A percentile compares a stretch with the other conserved stretches of the same genome.
Evolutionary conservation across 2,113 vertebrate genomes (phyloP).

Genomic region (Podarcis muralis): DNA sequence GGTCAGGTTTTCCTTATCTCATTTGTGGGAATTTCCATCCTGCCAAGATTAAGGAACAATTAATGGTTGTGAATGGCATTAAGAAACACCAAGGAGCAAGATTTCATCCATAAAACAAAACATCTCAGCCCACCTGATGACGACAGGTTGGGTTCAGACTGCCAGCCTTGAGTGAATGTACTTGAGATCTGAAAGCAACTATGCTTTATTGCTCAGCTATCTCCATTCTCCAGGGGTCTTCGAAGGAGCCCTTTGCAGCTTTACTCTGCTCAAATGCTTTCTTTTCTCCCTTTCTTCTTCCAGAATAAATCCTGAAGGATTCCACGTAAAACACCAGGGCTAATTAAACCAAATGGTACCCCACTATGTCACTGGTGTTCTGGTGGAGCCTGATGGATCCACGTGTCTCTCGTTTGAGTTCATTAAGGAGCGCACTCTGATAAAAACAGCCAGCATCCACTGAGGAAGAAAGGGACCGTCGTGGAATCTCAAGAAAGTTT

Average conservation of each 20-base stretch:
- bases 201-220: background rate
- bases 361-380: slow-evolving; percentile 73
- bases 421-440: slow-evolving; percentile 60
- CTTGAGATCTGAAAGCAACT: too few relatives aligned
- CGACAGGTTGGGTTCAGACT: background rate
- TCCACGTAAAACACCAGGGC: slow-evolving; percentile 77
- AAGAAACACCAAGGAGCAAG: too few relatives aligned
- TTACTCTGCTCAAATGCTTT: slow-evolving; percentile 58
- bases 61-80: too few relatives aligned
- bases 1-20: background rate
- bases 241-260: slow-evolving; percentile 16
- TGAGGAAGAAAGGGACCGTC: slow-evolving; percentile 8
- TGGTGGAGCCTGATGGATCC: slow-evolving; percentile 67
- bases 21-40: too few relatives aligned
- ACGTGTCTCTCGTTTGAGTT: slow-evolving; percentile 62
- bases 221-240: background rate
- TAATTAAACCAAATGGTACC: slow-evolving; percentile 81
- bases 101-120: too few relatives aligned
- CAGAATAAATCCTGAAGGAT: slow-evolving; percentile 68
- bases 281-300: slow-evolving; percentile 57
- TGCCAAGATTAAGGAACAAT: too few relatives aligned
- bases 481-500: slow-evolving; percentile 6
- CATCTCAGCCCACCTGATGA: background rate
- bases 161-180: background rate
- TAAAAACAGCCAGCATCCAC: background rate